These are phyloP conservation scores for Knipowitschia caucasica DNA, from an alignment of 2,797 vertebrate species.

Conservation along the genomic window DNA sequence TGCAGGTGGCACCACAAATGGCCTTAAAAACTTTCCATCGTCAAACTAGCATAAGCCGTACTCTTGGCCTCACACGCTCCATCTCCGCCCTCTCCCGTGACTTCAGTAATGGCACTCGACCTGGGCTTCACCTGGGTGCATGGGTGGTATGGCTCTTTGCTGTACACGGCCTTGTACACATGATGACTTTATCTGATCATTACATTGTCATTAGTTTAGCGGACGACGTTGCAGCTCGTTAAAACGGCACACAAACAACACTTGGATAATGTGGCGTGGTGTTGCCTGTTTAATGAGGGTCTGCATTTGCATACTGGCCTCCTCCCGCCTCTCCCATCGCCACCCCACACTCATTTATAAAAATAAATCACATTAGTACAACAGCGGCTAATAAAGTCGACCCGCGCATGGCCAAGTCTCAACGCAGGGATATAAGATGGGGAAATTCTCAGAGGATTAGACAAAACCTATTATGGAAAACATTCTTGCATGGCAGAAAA, in stretches of 20 bases:
- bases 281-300: slow-evolving; percentile 88
- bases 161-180: slow-evolving; percentile 46
- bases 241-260: slow-evolving; percentile 88
- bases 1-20: background rate
- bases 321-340: slow-evolving; percentile 65
- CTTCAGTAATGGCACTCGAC: slow-evolving; percentile 22
- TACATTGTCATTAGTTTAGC: slow-evolving; percentile 89
- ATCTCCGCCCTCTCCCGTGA: slow-evolving; percentile 25
- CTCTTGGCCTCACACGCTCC: background rate
- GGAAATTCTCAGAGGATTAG: slow-evolving; percentile 61
- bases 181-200: slow-evolving; percentile 82
- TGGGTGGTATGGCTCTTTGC: slow-evolving; percentile 31
- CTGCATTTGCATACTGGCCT: slow-evolving; percentile 81
- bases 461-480: slow-evolving; percentile 66
- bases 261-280: slow-evolving; percentile 90
- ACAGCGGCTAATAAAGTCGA: slow-evolving; percentile 72
- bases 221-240: slow-evolving; percentile 90
- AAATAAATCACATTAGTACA: slow-evolving; percentile 79
- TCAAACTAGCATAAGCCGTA: slow-evolving; percentile 11
- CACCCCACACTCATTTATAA: slow-evolving; percentile 73
- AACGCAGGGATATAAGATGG: slow-evolving; percentile 65
- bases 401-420: slow-evolving; percentile 62
- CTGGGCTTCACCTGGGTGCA: slow-evolving; percentile 34
- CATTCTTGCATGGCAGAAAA: slow-evolving; percentile 50
- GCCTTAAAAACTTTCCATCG: slow-evolving; percentile 28